Evolutionary conservation across 2,113 vertebrate species (phyloP).

Genomic region (Ranitomeya variabilis): DNA sequence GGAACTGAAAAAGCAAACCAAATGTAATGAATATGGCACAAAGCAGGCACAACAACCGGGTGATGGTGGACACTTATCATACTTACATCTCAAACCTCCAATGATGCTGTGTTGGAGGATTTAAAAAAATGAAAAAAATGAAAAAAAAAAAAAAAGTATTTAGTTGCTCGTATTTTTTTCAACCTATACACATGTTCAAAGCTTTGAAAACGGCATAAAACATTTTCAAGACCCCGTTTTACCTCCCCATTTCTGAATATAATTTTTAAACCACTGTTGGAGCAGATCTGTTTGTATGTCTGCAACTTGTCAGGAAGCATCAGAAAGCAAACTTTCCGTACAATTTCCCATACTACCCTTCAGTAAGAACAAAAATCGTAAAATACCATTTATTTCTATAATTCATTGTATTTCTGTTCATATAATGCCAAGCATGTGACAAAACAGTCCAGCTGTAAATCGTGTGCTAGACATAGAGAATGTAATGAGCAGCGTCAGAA

Average conservation of each 20-base stretch:
- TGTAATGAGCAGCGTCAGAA: not conserved
- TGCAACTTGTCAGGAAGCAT: too few species aligned
- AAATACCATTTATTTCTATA: too few species aligned
- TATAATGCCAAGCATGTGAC: not conserved
- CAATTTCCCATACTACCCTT: not conserved
- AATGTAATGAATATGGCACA: not conserved
- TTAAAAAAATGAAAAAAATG: not conserved
- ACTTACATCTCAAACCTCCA: constrained; percentile 29
- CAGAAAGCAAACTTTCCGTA: too few species aligned
- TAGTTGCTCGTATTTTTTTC: not conserved
- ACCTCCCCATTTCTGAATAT: too few species aligned
- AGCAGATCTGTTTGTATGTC: too few species aligned
- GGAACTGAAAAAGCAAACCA: not conserved
- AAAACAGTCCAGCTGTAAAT: not conserved
- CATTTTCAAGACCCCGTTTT: not conserved
- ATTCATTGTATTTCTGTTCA: too few species aligned
- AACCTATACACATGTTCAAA: not conserved
- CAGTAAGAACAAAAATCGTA: not conserved
- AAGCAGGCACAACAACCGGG: constrained; percentile 25
- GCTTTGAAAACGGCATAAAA: not conserved
- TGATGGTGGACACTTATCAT: not conserved
- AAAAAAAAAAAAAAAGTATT: not conserved
- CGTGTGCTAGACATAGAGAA: not conserved
- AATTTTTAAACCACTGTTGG: too few species aligned
- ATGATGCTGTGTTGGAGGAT: constrained; percentile 36